These are phyloP conservation scores for Drosophila neoperkinsi DNA, from an alignment of 2,888 invertebrate genomes.

Conservation along the genomic window DNA sequence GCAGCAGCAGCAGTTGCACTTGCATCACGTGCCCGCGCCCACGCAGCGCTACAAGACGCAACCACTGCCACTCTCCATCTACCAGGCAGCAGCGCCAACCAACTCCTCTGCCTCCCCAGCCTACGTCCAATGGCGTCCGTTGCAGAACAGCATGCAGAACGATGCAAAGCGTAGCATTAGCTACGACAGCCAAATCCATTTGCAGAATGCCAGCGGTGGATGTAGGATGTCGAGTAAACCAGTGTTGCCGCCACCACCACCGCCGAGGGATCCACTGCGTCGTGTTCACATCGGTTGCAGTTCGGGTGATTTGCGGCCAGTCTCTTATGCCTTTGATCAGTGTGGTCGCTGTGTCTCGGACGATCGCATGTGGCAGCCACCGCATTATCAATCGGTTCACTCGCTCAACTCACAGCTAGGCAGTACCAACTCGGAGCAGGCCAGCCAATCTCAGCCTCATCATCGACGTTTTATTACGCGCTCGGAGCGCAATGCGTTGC, in stretches of 20 bases:
- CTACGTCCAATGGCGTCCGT: conserved; percentile 80
- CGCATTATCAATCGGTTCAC: conserved; percentile 83
- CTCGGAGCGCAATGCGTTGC: conserved; percentile 80
- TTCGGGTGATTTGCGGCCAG: conserved; percentile 85
- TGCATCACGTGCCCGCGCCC: conserved; percentile 85
- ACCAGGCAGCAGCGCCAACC: conserved; percentile 56
- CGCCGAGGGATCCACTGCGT: conserved; percentile 91
- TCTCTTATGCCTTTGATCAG: conserved; percentile 87
- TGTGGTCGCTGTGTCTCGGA: conserved; percentile 84
- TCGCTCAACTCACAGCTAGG: conserved; percentile 78
- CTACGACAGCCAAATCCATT: conserved; percentile 84
- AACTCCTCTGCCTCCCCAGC: conserved; percentile 37
- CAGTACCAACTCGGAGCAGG: conserved; percentile 43
- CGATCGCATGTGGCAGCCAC: conserved; percentile 84
- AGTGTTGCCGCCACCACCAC: conserved; percentile 91
- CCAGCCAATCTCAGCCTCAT: conserved; percentile 34
- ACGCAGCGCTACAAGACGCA: conserved; percentile 85
- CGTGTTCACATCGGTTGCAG: conserved; percentile 85
- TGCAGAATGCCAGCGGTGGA: conserved; percentile 76
- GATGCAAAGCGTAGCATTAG: conserved; percentile 84
- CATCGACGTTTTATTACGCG: conserved; percentile 82
- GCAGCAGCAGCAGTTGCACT: conserved; percentile 67
- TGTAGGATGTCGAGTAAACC: conserved; percentile 79
- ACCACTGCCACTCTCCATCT: conserved; percentile 85
- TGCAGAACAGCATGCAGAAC: conserved; percentile 80